Evolutionary conservation across 1,140 invertebrate genomes (phyloP).

Genomic region (Meloidogyne exigua): DNA sequence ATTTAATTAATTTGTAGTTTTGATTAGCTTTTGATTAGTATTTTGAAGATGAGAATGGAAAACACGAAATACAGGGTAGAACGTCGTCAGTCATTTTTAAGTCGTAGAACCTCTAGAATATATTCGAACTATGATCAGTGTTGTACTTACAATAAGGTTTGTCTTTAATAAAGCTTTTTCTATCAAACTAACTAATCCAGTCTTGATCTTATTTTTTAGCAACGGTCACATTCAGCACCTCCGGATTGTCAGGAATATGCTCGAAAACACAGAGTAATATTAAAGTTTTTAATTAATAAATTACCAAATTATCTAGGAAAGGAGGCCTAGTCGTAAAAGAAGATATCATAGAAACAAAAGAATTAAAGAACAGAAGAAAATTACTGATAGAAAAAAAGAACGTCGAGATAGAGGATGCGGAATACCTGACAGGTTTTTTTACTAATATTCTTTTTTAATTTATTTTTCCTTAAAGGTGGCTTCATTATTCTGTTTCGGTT

Average conservation of each 20-base stretch:
- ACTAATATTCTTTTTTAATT: neutral
- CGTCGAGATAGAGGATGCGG: slow-evolving; percentile 1
- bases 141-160: neutral
- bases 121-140: neutral
- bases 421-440: neutral
- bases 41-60: too few relatives aligned
- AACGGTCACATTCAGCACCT: neutral
- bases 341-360: neutral
- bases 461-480: slow-evolving; percentile 17
- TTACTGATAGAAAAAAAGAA: neutral
- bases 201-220: neutral
- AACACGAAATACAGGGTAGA: neutral
- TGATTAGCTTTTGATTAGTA: too few relatives aligned
- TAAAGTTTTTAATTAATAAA: too few relatives aligned
- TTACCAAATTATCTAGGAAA: neutral
- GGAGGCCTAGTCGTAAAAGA: neutral
- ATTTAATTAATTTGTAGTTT: too few relatives aligned
- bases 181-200: neutral
- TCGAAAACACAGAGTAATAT: neutral
- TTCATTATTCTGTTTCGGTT: slow-evolving; percentile 62
- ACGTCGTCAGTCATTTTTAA: neutral
- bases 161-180: neutral
- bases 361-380: neutral
- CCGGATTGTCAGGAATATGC: neutral
- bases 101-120: neutral